Evolutionary conservation across 2,797 vertebrate genomes (phyloP).

Genomic region (Bufotes viridis): DNA sequence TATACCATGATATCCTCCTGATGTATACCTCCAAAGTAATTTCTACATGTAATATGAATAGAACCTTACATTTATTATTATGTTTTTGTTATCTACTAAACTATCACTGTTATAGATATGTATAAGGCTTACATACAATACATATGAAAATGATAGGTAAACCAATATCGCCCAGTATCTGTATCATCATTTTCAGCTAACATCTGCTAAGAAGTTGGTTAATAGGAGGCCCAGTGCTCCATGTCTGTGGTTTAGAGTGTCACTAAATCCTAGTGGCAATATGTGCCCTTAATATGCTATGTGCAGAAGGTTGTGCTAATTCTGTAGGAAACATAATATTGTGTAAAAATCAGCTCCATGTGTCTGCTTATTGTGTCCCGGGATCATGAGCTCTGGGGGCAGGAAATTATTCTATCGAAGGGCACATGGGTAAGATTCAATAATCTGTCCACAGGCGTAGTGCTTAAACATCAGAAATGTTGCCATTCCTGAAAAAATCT

Average conservation of each 20-base stretch:
- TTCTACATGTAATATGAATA: too few species aligned
- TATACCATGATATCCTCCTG: too few species aligned
- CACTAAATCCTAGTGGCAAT: slow-evolving; percentile 53
- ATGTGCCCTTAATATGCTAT: slow-evolving; percentile 55
- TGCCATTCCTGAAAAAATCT: neutral
- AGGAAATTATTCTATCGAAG: neutral
- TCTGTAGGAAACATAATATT: slow-evolving; percentile 59
- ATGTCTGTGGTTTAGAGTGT: slow-evolving; percentile 49
- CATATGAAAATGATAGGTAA: neutral
- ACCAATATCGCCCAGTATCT: slow-evolving; percentile 10
- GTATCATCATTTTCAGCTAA: slow-evolving; percentile 23
- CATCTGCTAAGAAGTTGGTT: slow-evolving; percentile 40
- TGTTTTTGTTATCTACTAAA: neutral
- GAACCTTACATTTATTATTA: neutral
- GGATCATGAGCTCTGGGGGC: slow-evolving; percentile 8
- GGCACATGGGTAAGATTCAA: slow-evolving; percentile 38
- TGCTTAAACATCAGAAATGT: slow-evolving; percentile 18
- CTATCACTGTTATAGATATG: neutral
- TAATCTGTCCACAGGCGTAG: slow-evolving; percentile 21
- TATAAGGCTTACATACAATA: neutral
- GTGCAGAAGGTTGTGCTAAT: slow-evolving; percentile 55
- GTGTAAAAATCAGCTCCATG: slow-evolving; percentile 48
- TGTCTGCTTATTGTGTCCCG: slow-evolving; percentile 44
- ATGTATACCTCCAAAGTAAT: too few species aligned
- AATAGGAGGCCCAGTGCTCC: slow-evolving; percentile 32